Evolutionary conservation across 1,140 invertebrate species (phyloP).

Genomic region (Lepidostoma basale): DNA sequence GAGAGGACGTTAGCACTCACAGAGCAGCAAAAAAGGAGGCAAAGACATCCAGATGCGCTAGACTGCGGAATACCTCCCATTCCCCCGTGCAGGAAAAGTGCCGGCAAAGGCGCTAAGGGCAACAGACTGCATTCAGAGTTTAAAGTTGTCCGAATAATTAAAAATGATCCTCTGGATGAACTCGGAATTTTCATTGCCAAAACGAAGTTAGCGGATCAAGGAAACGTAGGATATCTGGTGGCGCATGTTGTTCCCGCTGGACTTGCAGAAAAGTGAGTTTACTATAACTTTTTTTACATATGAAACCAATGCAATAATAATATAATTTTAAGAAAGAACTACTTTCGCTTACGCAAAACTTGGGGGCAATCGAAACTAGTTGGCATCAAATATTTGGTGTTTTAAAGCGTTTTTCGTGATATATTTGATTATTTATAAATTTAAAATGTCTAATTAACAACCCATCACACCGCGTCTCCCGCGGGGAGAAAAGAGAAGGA

Average conservation of each 20-base stretch:
- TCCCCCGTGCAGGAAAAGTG: slow-evolving; percentile 57
- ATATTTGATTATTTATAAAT: no score
- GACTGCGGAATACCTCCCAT: slow-evolving; percentile 57
- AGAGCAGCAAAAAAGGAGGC: slow-evolving; percentile 57
- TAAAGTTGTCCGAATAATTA: slow-evolving; percentile 71
- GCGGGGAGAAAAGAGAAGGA: no score
- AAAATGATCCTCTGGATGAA: slow-evolving; percentile 70
- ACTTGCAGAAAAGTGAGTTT: slow-evolving; percentile 74
- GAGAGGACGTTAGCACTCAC: slow-evolving; percentile 57
- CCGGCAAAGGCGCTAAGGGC: slow-evolving; percentile 50
- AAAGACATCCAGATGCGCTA: slow-evolving; percentile 53
- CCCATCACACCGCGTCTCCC: no score
- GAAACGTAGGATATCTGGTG: slow-evolving; percentile 77
- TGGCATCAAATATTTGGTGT: no score
- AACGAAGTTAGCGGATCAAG: slow-evolving; percentile 69
- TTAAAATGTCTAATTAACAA: no score
- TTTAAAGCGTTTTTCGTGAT: no score
- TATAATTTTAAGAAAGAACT: not conserved
- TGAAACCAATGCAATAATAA: not conserved
- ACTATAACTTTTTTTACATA: slow-evolving; percentile 18
- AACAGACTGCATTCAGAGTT: slow-evolving; percentile 59
- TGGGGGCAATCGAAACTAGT: no score
- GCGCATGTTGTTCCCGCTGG: slow-evolving; percentile 82
- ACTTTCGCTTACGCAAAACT: no score
- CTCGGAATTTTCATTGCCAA: slow-evolving; percentile 86